phyloP scores from a whole-genome alignment of 1,140 invertebrate genomes.

The Drosophila arizonae region DNA sequence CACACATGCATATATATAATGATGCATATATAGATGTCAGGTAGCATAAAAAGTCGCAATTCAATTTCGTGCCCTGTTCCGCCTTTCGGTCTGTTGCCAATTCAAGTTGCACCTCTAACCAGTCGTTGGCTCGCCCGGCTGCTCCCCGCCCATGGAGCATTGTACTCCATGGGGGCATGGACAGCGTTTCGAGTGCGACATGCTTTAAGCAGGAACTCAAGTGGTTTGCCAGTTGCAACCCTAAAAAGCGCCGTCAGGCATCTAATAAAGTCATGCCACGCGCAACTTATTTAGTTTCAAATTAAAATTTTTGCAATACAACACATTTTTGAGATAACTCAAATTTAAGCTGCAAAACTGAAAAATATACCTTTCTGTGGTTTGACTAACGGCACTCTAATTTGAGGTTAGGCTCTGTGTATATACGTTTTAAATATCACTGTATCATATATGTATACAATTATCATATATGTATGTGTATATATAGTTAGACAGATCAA shows the following conservation, averaged over 20 bases:
- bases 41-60: constrained; percentile 77
- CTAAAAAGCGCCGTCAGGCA: constrained; percentile 45
- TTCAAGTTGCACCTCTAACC: constrained; percentile 67
- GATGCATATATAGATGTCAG: constrained; percentile 16
- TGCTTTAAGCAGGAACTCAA: constrained; percentile 17
- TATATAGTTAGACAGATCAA: too few relatives aligned
- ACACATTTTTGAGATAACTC: too few relatives aligned
- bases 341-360: too few relatives aligned
- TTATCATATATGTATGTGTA: too few relatives aligned
- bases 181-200: too few relatives aligned
- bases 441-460: too few relatives aligned
- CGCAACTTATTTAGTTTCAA: background rate
- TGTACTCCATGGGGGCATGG: constrained; percentile 42
- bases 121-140: constrained; percentile 7
- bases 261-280: constrained; percentile 49
- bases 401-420: too few relatives aligned
- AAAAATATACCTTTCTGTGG: too few relatives aligned
- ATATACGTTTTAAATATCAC: too few relatives aligned
- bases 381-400: too few relatives aligned
- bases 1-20: background rate
- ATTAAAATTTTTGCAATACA: background rate
- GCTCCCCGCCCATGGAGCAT: constrained; percentile 24
- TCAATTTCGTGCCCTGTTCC: constrained; percentile 59
- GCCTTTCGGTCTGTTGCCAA: constrained; percentile 66
- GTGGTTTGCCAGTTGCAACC: constrained; percentile 46